Evolutionary conservation across 2,888 invertebrate species (phyloP), one percentile per base, ranked within the genome.

Genomic region (Morpho helenor): DNA sequence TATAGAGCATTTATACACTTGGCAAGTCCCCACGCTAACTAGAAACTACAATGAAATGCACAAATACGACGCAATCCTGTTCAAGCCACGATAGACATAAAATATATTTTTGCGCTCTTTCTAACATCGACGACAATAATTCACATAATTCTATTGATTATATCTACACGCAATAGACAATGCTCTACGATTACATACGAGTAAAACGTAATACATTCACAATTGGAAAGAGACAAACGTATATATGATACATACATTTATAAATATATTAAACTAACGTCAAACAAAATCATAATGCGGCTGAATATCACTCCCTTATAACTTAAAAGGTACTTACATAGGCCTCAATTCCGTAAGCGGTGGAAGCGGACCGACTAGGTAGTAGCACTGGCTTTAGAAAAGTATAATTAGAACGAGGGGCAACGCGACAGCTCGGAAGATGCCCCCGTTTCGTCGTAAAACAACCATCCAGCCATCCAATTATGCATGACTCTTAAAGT

Each of bases 351-450:
- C 53, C 56, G 56, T 62, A 57, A 66, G 52, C 61, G 59, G 52
- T 61, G 62, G 58, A 63, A 65, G 62, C 63, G 57, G 60, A 56
- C 59, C 53, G 66, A 70, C 70, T 71, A 65, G 69, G 72, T 71
- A 68, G 72, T 67, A 53, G 65, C 58, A 71, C 72, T 69, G 70
- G 65, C 72, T 75, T 69, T 68, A 65, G 72, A 73, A 72, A 74
- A 68, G 72, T 79, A 79, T 79, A 81, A 79, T 77, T 82, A 80
- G 78, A 80, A 70, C 72, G 67, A 70, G 69, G 76, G 80, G 75
- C 80, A 77, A 74, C 71, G 71, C 69, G 73, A 74, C 74, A 75
- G 73, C 77, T 77, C 67, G 64, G 66, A 75, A 79, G 77, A 78
- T 74, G 78, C 69, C 79, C 82, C 69, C 77, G 66, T 82, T 83